A percentile compares a stretch with the other conserved stretches of the same genome.
phyloP scores from a whole-genome alignment of 2,888 invertebrate species.

The Cyrtodaria siliqua region DNA sequence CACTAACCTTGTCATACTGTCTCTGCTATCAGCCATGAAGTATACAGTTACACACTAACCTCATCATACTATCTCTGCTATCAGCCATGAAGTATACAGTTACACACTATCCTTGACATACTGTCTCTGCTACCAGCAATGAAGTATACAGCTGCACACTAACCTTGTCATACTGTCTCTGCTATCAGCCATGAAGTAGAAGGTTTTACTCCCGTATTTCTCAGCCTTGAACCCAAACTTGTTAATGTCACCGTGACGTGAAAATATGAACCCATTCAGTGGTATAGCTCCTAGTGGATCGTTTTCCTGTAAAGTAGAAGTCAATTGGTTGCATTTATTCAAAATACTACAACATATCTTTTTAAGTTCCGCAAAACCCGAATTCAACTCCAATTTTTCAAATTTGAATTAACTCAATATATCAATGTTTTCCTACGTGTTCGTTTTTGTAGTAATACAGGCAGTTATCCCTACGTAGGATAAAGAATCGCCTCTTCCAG shows the following conservation, averaged over 20 bases:
- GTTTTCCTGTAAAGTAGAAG: constrained; percentile 69
- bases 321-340: no score
- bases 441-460: constrained; percentile 98
- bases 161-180: constrained; percentile 78
- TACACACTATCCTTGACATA: no score
- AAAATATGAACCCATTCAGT: constrained; percentile 93
- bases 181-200: constrained; percentile 88
- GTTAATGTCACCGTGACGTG: constrained; percentile 88
- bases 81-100: no score
- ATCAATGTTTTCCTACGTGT: constrained; percentile 92
- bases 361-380: no score
- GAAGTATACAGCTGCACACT: constrained; percentile 4
- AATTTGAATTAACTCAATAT: no score
- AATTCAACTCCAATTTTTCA: no score
- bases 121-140: no score
- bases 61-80: constrained; percentile 73
- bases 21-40: no score
- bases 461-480: constrained; percentile 95
- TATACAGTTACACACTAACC: constrained; percentile 54
- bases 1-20: no score
- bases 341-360: no score
- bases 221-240: constrained; percentile 85
- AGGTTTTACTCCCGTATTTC: constrained; percentile 88
- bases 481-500: constrained; percentile 97
- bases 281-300: constrained; percentile 95